Conservation (phyloP, 2,888 invertebrate genomes). For the Catocala fraxini region DNA sequence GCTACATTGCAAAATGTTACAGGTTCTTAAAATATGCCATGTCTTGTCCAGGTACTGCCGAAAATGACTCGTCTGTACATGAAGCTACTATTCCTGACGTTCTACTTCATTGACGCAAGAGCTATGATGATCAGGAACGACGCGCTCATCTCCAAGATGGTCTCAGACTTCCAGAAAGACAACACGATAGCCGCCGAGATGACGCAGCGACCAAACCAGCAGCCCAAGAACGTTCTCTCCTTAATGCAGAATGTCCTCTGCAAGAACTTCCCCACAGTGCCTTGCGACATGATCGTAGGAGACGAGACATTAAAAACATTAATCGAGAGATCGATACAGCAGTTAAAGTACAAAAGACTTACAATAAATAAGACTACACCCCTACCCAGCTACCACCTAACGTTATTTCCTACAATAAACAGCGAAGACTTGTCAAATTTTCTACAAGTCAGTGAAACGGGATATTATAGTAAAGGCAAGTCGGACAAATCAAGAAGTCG, state of each 20-base stretch:
- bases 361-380: conserved; percentile 61
- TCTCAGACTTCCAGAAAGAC: conserved; percentile 76
- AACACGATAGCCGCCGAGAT: conserved; percentile 26
- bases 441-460: conserved; percentile 60
- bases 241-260: conserved; percentile 78
- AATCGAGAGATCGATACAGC: conserved; percentile 74
- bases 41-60: conserved; percentile 17
- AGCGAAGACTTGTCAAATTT: conserved; percentile 74
- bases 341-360: conserved; percentile 70
- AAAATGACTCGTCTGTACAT: conserved; percentile 23
- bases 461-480: conserved; percentile 42
- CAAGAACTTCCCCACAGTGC: conserved; percentile 75
- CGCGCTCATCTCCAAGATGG: conserved; percentile 77
- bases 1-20: too few relatives aligned
- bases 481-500: conserved; percentile 23
- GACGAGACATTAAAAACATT: conserved; percentile 67
- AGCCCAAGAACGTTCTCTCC: conserved; percentile 55
- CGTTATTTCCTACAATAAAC: conserved; percentile 69
- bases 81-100: conserved; percentile 35
- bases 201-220: conserved; percentile 18
- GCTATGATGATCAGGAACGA: conserved; percentile 76
- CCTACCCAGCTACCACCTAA: conserved; percentile 53
- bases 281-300: conserved; percentile 71
- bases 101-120: conserved; percentile 35
- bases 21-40: too few relatives aligned